phyloP scores from a whole-genome alignment of 2,113 vertebrate species.

The Hucho hucho region DNA sequence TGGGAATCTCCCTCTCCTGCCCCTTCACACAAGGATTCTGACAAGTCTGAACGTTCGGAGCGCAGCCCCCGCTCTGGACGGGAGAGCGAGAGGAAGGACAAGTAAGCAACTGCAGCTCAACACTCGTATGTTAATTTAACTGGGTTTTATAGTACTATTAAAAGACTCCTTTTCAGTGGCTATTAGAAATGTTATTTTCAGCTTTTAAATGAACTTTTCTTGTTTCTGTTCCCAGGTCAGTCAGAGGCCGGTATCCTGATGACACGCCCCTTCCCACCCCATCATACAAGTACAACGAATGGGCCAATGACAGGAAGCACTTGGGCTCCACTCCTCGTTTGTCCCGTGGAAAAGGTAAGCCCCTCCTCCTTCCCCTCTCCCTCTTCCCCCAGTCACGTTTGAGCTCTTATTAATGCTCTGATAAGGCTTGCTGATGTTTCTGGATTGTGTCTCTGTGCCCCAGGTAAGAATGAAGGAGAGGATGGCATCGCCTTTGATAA shows the following conservation, averaged over 20 bases:
- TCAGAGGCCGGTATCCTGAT: slow-evolving; percentile 81
- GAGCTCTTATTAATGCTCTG: neutral
- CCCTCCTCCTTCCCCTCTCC: neutral
- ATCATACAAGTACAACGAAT: slow-evolving; percentile 96
- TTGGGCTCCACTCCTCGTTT: slow-evolving; percentile 90
- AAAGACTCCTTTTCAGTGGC: too few relatives aligned
- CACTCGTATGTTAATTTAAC: neutral
- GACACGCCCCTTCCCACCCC: slow-evolving; percentile 92
- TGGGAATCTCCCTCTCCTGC: slow-evolving; percentile 94
- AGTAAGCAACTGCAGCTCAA: slow-evolving; percentile 39
- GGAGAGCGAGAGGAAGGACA: slow-evolving; percentile 83
- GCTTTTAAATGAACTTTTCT: neutral
- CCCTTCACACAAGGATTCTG: slow-evolving; percentile 80
- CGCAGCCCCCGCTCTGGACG: slow-evolving; percentile 72
- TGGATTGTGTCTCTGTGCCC: slow-evolving; percentile 14
- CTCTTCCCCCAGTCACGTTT: neutral
- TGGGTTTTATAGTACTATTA: neutral
- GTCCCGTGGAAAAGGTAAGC: slow-evolving; percentile 89
- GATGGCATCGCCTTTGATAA: slow-evolving; percentile 89
- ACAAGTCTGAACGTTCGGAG: slow-evolving; percentile 74
- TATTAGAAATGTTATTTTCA: neutral
- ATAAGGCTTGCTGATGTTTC: neutral
- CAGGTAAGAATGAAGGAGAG: slow-evolving; percentile 78
- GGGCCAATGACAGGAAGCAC: slow-evolving; percentile 91
- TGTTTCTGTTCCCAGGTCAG: slow-evolving; percentile 75